phyloP scores from a whole-genome alignment of 2,797 vertebrate genomes.

The Onychomys torridus region DNA sequence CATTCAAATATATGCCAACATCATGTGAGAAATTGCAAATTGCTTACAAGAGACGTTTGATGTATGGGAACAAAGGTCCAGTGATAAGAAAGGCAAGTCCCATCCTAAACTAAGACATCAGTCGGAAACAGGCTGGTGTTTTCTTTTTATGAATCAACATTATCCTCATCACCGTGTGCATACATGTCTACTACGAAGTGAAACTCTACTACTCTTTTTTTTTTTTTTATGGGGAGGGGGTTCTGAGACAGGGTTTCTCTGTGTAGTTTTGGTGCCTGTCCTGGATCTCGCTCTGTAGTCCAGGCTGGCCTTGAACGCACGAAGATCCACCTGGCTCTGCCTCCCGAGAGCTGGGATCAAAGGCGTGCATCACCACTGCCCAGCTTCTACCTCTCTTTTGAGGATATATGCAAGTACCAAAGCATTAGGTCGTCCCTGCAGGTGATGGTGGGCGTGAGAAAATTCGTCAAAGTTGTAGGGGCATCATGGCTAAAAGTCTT shows the following conservation, averaged over 20 bases:
- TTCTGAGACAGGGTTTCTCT: no score
- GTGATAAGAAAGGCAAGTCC: not conserved
- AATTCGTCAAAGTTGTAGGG: not conserved
- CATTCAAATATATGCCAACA: conserved; percentile 3
- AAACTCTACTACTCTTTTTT: no score
- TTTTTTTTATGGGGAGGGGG: no score
- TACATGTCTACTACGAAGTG: not conserved
- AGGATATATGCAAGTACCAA: not conserved
- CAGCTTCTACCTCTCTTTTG: not conserved
- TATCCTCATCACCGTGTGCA: not conserved
- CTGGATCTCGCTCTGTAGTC: no score
- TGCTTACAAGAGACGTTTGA: conserved; percentile 16
- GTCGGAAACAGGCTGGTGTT: conserved; percentile 22
- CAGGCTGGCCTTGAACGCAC: no score
- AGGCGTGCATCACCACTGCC: no score
- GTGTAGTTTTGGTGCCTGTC: no score
- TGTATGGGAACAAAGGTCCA: conserved; percentile 17
- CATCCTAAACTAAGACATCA: not conserved
- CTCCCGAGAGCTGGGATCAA: no score
- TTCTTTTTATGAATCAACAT: not conserved
- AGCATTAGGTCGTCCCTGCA: not conserved
- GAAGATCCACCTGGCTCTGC: no score
- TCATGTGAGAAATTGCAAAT: conserved; percentile 55
- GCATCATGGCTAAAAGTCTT: not conserved
- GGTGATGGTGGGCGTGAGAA: not conserved